Percentiles rank a stretch among this genome's conserved stretches.
phyloP scores from a whole-genome alignment of 2,797 vertebrate species.

The Caiman crocodilus region DNA sequence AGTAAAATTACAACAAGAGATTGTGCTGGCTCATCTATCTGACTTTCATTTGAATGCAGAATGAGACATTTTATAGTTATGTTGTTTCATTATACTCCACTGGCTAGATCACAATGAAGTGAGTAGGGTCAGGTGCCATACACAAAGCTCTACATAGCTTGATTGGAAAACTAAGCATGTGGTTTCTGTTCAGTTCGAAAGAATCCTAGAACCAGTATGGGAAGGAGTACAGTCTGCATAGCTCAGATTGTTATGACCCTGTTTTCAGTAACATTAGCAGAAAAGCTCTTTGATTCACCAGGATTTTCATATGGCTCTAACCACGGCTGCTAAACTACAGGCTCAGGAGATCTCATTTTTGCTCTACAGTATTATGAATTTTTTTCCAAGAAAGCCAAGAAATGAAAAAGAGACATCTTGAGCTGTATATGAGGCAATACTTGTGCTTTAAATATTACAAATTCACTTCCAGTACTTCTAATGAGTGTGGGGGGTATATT shows the following conservation, averaged over 20 bases:
- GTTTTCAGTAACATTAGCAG: not conserved
- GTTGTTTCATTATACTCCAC: conserved; percentile 3
- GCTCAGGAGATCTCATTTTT: not conserved
- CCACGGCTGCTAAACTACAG: not conserved
- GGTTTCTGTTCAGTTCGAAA: not conserved
- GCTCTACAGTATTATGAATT: conserved; percentile 15
- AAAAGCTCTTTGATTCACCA: not conserved
- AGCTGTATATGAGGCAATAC: not conserved
- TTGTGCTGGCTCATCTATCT: conserved; percentile 24
- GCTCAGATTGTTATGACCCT: not conserved
- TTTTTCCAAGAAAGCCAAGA: not conserved
- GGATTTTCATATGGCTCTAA: conserved; percentile 1
- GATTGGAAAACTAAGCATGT: rapidly evolving
- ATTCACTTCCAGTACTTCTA: conserved; percentile 12
- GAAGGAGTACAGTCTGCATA: not conserved
- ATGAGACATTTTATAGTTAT: not conserved
- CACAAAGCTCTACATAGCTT: not conserved
- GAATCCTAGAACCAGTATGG: not conserved
- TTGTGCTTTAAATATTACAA: conserved; percentile 22
- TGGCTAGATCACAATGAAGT: not conserved
- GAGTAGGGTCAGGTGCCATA: not conserved
- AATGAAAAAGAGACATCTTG: conserved; percentile 6
- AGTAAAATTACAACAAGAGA: conserved; percentile 13
- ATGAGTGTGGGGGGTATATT: conserved; percentile 1
- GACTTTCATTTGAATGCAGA: conserved; percentile 35